Evolutionary conservation across 2,888 invertebrate species (phyloP).

Genomic region (Formica aserva): DNA sequence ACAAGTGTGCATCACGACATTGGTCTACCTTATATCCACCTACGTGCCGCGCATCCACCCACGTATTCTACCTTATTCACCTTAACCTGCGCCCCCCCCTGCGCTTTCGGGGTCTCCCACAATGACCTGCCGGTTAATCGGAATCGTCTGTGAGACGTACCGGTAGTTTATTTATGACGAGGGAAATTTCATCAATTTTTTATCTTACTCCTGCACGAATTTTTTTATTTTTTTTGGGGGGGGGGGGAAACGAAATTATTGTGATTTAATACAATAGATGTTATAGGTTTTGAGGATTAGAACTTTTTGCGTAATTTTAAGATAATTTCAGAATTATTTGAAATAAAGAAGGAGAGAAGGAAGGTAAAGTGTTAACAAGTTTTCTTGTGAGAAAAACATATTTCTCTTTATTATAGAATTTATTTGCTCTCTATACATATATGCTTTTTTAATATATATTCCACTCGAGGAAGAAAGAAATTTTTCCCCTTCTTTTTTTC

Average conservation of each 20-base stretch:
- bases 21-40: slow-evolving; percentile 71
- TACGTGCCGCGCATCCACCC: slow-evolving; percentile 65
- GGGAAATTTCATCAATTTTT: neutral
- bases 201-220: neutral
- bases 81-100: slow-evolving; percentile 52
- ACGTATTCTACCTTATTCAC: slow-evolving; percentile 67
- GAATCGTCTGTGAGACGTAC: slow-evolving; percentile 23
- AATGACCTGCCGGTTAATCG: slow-evolving; percentile 30
- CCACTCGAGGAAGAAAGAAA: neutral
- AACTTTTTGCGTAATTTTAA: neutral
- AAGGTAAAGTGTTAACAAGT: neutral
- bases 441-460: neutral
- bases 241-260: neutral
- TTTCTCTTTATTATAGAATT: neutral
- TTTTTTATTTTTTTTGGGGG: neutral
- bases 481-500: slow-evolving; percentile 32
- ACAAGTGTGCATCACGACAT: slow-evolving; percentile 77
- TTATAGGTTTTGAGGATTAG: neutral
- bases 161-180: neutral
- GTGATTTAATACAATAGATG: neutral
- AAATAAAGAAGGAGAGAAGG: neutral
- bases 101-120: slow-evolving; percentile 62
- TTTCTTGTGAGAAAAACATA: neutral
- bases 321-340: neutral
- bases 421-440: neutral